Percentiles rank a stretch among this genome's conserved stretches.
phyloP scores from a whole-genome alignment of 2,797 vertebrate species.

The Takifugu ocellatus region DNA sequence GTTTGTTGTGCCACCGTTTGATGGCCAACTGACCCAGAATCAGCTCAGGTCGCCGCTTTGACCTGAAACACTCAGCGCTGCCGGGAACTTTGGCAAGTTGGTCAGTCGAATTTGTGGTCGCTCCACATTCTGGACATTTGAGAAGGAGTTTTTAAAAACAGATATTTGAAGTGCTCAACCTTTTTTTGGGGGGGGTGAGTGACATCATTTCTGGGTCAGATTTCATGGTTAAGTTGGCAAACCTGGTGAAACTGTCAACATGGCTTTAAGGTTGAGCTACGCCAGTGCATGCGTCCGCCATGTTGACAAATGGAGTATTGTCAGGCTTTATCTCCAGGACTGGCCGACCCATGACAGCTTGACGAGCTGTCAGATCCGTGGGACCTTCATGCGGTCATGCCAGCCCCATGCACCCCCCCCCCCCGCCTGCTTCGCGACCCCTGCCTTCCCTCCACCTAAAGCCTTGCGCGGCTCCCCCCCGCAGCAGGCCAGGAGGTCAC shows the following conservation, averaged over 20 bases:
- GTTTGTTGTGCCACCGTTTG: conserved; percentile 32
- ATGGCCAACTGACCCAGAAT: conserved; percentile 47
- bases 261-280: conserved; percentile 14
- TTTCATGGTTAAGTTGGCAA: not conserved
- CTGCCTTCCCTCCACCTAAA: conserved; percentile 29
- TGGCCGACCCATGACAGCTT: conserved; percentile 21
- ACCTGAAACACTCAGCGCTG: conserved; percentile 28
- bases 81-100: not conserved
- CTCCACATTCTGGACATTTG: conserved; percentile 7
- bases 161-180: not conserved
- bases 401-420: conserved; percentile 21
- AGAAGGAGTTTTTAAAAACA: conserved; percentile 6
- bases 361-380: conserved; percentile 52
- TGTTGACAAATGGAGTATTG: conserved; percentile 38
- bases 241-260: not conserved
- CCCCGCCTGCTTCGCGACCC: conserved; percentile 10
- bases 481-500: conserved; percentile 39
- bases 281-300: not conserved
- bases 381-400: conserved; percentile 48
- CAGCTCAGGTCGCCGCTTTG: conserved; percentile 35
- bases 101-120: too few species aligned
- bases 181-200: not conserved
- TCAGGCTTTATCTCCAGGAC: conserved; percentile 40
- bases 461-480: conserved; percentile 23
- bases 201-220: not conserved